Evolutionary conservation across 2,797 vertebrate genomes (phyloP).

Genomic region (Hydrocynus forskahlii): DNA sequence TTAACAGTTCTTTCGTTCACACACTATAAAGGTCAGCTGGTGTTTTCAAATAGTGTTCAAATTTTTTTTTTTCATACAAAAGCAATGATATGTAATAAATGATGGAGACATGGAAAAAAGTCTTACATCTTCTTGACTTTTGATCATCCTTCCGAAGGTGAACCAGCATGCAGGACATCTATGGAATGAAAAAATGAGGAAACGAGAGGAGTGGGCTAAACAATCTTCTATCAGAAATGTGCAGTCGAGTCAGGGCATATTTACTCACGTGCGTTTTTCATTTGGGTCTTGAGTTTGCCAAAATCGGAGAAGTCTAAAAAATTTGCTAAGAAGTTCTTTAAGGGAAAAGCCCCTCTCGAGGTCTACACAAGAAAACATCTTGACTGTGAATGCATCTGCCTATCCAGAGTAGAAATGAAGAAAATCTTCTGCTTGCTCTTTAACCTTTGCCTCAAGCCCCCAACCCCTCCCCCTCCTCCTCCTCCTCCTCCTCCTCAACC

Average conservation of each 20-base stretch:
- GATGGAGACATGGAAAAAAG: neutral
- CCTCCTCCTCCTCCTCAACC: constrained; percentile 37
- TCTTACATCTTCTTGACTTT: constrained; percentile 88
- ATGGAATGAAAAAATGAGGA: constrained; percentile 33
- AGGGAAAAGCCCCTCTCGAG: neutral
- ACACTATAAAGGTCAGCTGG: neutral
- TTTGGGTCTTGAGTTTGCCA: constrained; percentile 7
- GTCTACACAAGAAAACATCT: constrained; percentile 26
- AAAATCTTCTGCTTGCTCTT: constrained; percentile 12
- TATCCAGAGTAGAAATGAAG: neutral
- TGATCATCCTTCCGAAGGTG: constrained; percentile 84
- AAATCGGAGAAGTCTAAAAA: constrained; percentile 11
- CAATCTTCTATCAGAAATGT: neutral
- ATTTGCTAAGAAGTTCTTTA: constrained; percentile 7
- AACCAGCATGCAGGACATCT: constrained; percentile 77
- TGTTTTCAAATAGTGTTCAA: neutral
- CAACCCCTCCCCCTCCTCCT: constrained; percentile 36
- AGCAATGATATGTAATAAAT: neutral
- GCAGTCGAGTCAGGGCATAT: neutral
- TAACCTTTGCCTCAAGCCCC: constrained; percentile 10
- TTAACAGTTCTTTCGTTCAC: neutral
- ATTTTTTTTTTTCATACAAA: neutral
- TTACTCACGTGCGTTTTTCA: constrained; percentile 21
- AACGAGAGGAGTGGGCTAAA: constrained; percentile 7
- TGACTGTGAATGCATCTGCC: neutral